Percentiles rank a stretch among this genome's conserved stretches.
These are phyloP conservation scores for Cyprinodon variegatus DNA, from an alignment of 2,113 vertebrate genomes.

Conservation along the genomic window DNA sequence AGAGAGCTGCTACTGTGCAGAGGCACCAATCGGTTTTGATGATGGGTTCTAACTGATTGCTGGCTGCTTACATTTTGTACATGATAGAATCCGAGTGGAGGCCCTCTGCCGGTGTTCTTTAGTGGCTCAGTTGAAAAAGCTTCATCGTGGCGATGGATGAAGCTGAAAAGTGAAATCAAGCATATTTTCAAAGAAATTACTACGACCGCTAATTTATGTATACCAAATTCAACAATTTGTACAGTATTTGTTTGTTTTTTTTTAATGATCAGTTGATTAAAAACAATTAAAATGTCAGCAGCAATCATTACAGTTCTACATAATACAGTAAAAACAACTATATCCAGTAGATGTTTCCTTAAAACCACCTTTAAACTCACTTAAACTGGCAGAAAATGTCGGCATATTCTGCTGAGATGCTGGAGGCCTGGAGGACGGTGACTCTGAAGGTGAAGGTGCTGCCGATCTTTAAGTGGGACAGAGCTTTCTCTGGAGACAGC, in stretches of 20 bases:
- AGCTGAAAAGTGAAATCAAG: conserved; percentile 74
- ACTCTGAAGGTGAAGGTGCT: conserved; percentile 97
- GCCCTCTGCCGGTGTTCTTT: conserved; percentile 97
- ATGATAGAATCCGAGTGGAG: conserved; percentile 96
- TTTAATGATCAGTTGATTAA: not conserved
- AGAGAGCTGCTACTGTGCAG: not conserved
- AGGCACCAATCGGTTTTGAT: not conserved
- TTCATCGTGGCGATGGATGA: conserved; percentile 96
- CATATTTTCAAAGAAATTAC: too few relatives aligned
- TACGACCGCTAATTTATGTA: not conserved
- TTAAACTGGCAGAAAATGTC: conserved; percentile 99
- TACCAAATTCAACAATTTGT: not conserved
- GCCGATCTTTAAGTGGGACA: conserved; percentile 90
- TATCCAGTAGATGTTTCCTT: not conserved
- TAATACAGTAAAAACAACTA: not conserved
- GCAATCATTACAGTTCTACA: not conserved
- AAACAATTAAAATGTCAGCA: not conserved
- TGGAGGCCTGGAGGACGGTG: conserved; percentile 96
- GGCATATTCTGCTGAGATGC: conserved; percentile 96
- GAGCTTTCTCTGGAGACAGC: conserved; percentile 76
- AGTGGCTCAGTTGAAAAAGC: conserved; percentile 98
- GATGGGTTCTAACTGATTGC: not conserved
- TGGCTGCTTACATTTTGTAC: conserved; percentile 89
- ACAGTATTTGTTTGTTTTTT: not conserved
- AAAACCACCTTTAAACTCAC: conserved; percentile 71